phyloP scores from a whole-genome alignment of 2,888 invertebrate genomes.

The Ichneumoninae sp. region DNA sequence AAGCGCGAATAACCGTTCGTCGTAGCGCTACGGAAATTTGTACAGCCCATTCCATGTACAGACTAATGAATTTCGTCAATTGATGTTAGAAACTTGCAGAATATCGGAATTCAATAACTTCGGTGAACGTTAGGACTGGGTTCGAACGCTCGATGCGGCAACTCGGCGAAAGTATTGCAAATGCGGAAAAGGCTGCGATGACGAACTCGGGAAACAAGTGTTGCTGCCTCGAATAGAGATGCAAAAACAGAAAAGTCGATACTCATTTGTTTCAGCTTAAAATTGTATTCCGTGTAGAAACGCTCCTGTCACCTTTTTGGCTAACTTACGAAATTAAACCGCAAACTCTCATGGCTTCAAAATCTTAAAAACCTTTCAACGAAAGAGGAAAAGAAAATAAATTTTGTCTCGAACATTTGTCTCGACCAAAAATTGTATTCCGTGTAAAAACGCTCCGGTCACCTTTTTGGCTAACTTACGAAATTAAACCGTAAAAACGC shows the following conservation, averaged over 20 bases:
- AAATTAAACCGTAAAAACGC: too few relatives aligned
- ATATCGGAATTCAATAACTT: conserved; percentile 47
- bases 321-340: too few relatives aligned
- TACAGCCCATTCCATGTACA: not conserved
- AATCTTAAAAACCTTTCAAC: too few relatives aligned
- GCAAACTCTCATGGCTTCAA: too few relatives aligned
- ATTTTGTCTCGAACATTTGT: too few relatives aligned
- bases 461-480: too few relatives aligned
- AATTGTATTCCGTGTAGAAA: not conserved
- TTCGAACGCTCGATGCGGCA: conserved; percentile 15
- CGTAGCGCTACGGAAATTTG: conserved; percentile 5
- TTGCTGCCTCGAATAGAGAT: conserved; percentile 48
- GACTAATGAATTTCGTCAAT: conserved; percentile 1
- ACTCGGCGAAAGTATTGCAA: conserved; percentile 48
- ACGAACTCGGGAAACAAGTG: conserved; percentile 54
- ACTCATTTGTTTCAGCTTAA: not conserved
- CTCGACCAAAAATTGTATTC: too few relatives aligned
- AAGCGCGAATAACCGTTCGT: conserved; percentile 26
- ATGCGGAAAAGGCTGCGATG: conserved; percentile 58
- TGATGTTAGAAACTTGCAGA: conserved; percentile 16
- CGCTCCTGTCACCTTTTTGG: too few relatives aligned
- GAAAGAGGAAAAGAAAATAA: too few relatives aligned
- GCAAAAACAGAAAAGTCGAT: conserved; percentile 19
- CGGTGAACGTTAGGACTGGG: conserved; percentile 27
- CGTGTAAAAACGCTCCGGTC: too few relatives aligned